Base-by-base conservation (phyloP, 2,888 invertebrate genomes). In the Cosmia pyralina region DNA sequence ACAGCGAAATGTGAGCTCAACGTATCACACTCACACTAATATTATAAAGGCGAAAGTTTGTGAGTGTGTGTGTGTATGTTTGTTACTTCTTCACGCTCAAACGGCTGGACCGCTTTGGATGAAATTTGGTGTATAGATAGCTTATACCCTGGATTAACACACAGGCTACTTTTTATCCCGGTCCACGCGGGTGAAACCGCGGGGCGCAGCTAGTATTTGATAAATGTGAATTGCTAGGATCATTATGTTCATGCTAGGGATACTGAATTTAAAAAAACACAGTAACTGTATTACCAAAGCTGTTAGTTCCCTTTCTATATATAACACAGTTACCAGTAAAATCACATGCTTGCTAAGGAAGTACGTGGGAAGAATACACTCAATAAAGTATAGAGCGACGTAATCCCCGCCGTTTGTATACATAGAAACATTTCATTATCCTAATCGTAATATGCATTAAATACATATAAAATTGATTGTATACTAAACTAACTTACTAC, bases 391-490 rank as follows among this genome's bases (percentile, higher is more conserved):
- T 67, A 74, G 22, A 5, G 34, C n/a, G 28, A 15, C 38, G 34
- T 58, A 22, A 38, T 66, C 34, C 53, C 57, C 34, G 41, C 34
- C 15, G 8, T 59, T 64, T 76, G 79, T 79, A 76, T 72, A 77
- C 80, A 79, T 73, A 76, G 1, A 77, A n/a, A 53, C 17, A 82
- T 74, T 71, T 55, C 28, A 52, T 63, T 57, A 59, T n/a, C 64
- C 66, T 66, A 68, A 67, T 57, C 34, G 22, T 73, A 77, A 82
- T 79, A 86, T 85, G 83, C 77, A 85, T 85, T 81, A 67, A 75
- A 86, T 85, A 85, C 86, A 85, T 85, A 85, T 77, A 84, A 81
- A 82, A 79, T 75, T 67, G 19, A 75, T 82, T 72, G 63, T 77
- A 68, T 65, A 69, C 57, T 78, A 81, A 50, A 69, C 65, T 77